Evolutionary conservation across 37 sponge, comb jelly and placozoan species (phyloP).

Genomic region (Ianthella basta): DNA sequence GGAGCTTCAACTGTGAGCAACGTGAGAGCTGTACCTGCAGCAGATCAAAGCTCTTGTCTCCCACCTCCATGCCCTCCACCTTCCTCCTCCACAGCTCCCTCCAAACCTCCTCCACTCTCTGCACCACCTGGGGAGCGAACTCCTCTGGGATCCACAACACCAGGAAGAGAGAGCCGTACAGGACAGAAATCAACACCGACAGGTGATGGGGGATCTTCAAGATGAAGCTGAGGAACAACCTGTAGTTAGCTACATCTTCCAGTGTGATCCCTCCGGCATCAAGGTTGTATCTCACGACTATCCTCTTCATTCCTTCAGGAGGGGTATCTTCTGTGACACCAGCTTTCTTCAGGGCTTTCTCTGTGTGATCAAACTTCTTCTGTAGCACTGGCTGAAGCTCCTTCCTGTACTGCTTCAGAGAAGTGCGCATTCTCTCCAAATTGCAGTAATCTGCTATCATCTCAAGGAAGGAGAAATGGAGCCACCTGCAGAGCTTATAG

Average conservation of each 20-base stretch:
- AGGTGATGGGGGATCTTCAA: conserved; percentile 8
- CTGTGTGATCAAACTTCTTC: conserved; percentile 26
- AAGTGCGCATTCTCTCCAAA: no score
- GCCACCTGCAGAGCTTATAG: neutral
- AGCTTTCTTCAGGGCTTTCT: neutral
- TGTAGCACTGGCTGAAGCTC: conserved; percentile 13
- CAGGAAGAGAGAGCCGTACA: conserved; percentile 7
- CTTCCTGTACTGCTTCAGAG: conserved; percentile 13
- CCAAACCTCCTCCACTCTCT: neutral
- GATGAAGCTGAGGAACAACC: conserved; percentile 1
- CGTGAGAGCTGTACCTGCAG: no score
- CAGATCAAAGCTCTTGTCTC: neutral
- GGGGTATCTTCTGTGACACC: no score
- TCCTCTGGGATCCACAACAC: neutral
- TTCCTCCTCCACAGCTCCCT: neutral
- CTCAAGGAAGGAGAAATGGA: neutral
- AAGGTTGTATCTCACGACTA: neutral
- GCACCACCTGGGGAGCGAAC: neutral
- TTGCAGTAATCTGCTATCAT: neutral
- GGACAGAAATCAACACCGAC: neutral
- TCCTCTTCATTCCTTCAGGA: conserved; percentile 7
- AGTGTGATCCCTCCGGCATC: conserved; percentile 26
- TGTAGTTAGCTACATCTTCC: neutral
- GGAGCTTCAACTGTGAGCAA: no score
- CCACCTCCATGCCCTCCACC: neutral